Evolutionary conservation across 2,888 invertebrate species (phyloP).

Genomic region (Nomada lathburiana): DNA sequence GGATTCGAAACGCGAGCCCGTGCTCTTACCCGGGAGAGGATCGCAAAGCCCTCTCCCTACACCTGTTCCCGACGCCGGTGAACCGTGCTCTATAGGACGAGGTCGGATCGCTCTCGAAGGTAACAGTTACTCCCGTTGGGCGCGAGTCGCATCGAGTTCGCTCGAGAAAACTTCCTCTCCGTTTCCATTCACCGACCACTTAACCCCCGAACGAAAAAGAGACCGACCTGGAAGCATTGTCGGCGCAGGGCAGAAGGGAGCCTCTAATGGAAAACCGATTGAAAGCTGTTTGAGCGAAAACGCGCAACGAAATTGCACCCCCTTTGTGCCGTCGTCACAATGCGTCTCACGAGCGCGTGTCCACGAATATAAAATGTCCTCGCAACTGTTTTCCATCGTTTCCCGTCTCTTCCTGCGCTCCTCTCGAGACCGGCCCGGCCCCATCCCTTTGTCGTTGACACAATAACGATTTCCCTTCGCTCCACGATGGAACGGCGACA

Average conservation of each 20-base stretch:
- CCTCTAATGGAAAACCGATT: constrained; percentile 77
- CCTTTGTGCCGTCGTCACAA: constrained; percentile 55
- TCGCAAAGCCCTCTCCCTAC: constrained; percentile 43
- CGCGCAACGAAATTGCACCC: constrained; percentile 59
- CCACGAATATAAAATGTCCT: constrained; percentile 62
- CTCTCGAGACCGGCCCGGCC: neutral
- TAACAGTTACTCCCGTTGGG: neutral
- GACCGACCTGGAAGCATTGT: constrained; percentile 53
- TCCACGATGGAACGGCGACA: no score
- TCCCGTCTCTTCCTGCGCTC: neutral
- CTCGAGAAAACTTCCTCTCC: neutral
- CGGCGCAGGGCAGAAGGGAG: constrained; percentile 49
- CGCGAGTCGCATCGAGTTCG: neutral
- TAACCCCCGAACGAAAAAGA: constrained; percentile 70
- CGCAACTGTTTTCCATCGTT: constrained; percentile 45
- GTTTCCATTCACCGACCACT: constrained; percentile 71
- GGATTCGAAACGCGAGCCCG: constrained; percentile 54
- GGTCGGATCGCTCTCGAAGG: neutral
- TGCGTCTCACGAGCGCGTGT: constrained; percentile 55
- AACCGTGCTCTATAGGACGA: constrained; percentile 57
- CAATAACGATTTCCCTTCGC: constrained; percentile 26
- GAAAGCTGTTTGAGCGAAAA: constrained; percentile 69
- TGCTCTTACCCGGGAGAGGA: constrained; percentile 40
- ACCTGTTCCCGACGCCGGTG: constrained; percentile 69
- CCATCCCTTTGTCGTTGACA: constrained; percentile 5